Evolutionary conservation across 2,888 invertebrate genomes (phyloP).

Genomic region (Diarsia mendica): DNA sequence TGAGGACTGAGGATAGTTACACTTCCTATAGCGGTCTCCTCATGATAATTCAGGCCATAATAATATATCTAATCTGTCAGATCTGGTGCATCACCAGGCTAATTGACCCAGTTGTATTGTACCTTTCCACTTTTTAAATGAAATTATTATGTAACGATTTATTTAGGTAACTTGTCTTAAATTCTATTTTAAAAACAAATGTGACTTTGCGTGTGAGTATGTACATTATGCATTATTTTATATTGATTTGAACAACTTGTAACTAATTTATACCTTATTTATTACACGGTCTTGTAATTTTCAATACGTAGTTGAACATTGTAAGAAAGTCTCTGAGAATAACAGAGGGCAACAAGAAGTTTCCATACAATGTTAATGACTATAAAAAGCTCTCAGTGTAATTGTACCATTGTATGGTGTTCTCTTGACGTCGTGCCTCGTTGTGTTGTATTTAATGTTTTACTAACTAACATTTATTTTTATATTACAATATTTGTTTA

Average conservation of each 20-base stretch:
- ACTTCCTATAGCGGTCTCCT: background rate
- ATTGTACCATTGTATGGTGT: constrained; percentile 76
- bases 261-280: constrained; percentile 7
- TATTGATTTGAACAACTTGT: constrained; percentile 11
- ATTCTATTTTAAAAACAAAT: background rate
- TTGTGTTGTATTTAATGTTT: constrained; percentile 56
- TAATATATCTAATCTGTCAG: background rate
- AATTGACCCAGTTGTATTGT: background rate
- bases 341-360: constrained; percentile 71
- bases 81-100: background rate
- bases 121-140: background rate
- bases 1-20: background rate
- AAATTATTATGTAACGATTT: background rate
- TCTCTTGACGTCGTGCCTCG: constrained; percentile 68
- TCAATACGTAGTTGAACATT: constrained; percentile 42
- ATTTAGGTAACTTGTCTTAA: background rate
- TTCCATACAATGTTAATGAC: constrained; percentile 74
- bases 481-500: background rate
- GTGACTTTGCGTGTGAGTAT: background rate
- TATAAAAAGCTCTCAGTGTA: constrained; percentile 78
- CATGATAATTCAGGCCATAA: too few relatives aligned
- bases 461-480: constrained; percentile 29
- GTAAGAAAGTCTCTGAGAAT: constrained; percentile 76
- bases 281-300: constrained; percentile 15
- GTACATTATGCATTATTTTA: background rate